phyloP scores from a whole-genome alignment of 2,888 invertebrate genomes.

The Eucera pruinosa region DNA sequence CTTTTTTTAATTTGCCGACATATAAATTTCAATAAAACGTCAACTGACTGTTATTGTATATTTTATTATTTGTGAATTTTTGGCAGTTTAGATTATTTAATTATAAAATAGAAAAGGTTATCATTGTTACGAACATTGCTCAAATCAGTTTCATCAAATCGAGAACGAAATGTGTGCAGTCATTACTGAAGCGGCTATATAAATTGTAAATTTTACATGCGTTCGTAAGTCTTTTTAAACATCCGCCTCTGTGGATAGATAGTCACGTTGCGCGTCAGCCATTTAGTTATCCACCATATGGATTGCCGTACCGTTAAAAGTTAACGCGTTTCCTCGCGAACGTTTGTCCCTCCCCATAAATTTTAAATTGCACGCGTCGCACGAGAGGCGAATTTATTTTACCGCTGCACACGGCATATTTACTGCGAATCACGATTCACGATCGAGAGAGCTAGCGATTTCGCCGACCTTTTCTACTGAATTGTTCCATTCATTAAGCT shows the following conservation, averaged over 20 bases:
- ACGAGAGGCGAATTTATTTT: slow-evolving; percentile 31
- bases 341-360: slow-evolving; percentile 15
- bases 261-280: slow-evolving; percentile 22
- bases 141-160: no score
- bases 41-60: no score
- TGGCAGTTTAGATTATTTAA: no score
- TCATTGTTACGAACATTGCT: no score
- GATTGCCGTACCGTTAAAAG: slow-evolving; percentile 39
- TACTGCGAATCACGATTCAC: slow-evolving; percentile 12
- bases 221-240: slow-evolving; percentile 37
- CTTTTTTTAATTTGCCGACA: no score
- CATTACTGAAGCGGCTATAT: slow-evolving; percentile 22
- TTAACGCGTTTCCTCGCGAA: slow-evolving; percentile 27
- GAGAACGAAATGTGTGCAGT: background rate
- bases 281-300: slow-evolving; percentile 42
- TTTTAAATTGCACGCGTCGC: slow-evolving; percentile 32
- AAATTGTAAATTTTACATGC: slow-evolving; percentile 19
- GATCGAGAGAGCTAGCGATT: background rate
- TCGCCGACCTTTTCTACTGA: background rate
- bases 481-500: background rate
- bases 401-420: slow-evolving; percentile 20
- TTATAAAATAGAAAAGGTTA: no score
- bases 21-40: no score
- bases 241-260: slow-evolving; percentile 19
- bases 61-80: no score